Conservation (phyloP, 2,888 invertebrate species). For the Caenorhabditis zanzibari region DNA sequence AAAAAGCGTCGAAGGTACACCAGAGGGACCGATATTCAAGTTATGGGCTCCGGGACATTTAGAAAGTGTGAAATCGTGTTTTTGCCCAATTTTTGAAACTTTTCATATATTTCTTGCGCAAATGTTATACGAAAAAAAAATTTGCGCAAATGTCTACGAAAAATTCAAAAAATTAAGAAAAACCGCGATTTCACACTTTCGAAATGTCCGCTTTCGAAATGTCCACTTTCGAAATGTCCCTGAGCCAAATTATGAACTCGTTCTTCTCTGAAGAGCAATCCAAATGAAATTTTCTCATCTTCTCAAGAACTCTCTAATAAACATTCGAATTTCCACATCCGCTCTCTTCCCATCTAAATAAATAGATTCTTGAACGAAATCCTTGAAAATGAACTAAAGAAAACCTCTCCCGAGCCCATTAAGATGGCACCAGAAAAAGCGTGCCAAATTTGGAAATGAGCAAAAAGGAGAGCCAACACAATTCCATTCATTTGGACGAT, state of each 20-base stretch:
- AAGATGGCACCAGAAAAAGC: conserved; percentile 10
- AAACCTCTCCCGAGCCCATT: background rate
- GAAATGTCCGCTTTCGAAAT: too few relatives aligned
- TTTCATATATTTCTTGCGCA: too few relatives aligned
- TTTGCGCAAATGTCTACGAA: too few relatives aligned
- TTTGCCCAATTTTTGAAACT: too few relatives aligned
- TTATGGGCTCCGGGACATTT: too few relatives aligned
- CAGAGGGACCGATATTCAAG: too few relatives aligned
- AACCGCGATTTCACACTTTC: conserved; percentile 1
- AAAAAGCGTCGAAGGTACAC: background rate
- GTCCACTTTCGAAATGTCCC: too few relatives aligned
- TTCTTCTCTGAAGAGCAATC: conserved; percentile 6
- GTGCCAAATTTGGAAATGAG: conserved; percentile 5
- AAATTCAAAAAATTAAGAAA: too few relatives aligned
- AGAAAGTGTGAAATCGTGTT: too few relatives aligned
- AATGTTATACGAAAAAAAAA: too few relatives aligned
- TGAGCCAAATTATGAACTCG: too few relatives aligned
- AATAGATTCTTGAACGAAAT: background rate
- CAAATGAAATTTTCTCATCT: conserved; percentile 1
- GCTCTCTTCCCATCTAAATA: background rate
- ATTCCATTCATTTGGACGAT: conserved; percentile 50
- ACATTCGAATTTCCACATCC: conserved; percentile 19
- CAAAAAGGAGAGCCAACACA: background rate
- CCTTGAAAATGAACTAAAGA: conserved; percentile 2
- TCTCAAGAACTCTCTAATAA: conserved; percentile 7